Percentiles rank a stretch among this genome's conserved stretches.
These are phyloP conservation scores for Schizopygopsis malacanthus DNA, from an alignment of 2,797 vertebrate species.

Conservation along the genomic window DNA sequence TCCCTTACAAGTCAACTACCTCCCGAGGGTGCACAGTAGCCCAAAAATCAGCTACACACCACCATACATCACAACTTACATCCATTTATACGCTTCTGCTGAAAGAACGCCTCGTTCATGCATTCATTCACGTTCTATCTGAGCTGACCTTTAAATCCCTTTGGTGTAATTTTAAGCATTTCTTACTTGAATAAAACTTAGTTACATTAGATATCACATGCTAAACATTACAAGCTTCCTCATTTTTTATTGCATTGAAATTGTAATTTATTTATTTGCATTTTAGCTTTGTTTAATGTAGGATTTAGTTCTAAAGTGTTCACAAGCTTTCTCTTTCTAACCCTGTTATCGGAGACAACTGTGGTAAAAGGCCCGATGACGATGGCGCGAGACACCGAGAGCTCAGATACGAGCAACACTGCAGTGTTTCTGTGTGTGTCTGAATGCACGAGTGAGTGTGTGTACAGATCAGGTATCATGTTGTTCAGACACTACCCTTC, in stretches of 20 bases:
- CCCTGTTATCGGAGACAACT: conserved; percentile 1
- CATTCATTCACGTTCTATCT: background rate
- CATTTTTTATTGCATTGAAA: background rate
- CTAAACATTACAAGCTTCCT: background rate
- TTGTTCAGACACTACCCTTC: conserved; percentile 14
- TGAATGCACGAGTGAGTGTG: conserved; percentile 24
- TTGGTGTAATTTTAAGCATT: background rate
- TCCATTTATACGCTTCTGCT: background rate
- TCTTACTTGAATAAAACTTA: background rate
- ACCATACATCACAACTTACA: background rate
- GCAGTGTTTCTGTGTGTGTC: conserved; percentile 6
- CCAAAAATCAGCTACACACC: conserved; percentile 16
- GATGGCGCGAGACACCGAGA: background rate
- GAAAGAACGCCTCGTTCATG: background rate
- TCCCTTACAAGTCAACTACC: conserved; percentile 21
- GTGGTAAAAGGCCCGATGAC: background rate
- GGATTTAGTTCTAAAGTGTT: background rate
- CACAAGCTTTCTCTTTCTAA: conserved; percentile 9
- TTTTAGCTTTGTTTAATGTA: background rate
- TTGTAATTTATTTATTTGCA: background rate
- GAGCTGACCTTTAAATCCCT: background rate
- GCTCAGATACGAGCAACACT: conserved; percentile 3
- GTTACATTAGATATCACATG: background rate
- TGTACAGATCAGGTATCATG: conserved; percentile 28
- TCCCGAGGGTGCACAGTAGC: conserved; percentile 12